Conservation (phyloP, 2,888 invertebrate genomes). For the Tetheella fluctuosa region DNA sequence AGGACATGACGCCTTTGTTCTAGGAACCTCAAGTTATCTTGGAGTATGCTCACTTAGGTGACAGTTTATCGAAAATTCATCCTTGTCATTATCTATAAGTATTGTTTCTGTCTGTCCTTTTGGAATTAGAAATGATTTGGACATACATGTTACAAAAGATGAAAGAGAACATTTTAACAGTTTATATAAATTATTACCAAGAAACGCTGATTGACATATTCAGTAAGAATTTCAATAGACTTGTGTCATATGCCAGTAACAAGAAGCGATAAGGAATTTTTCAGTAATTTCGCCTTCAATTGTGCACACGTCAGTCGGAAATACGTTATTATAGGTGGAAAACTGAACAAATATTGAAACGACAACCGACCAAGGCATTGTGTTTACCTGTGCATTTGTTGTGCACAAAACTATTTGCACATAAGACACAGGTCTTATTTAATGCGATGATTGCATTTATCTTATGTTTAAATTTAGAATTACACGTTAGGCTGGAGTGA, state of each 20-base stretch:
- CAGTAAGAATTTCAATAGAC: neutral
- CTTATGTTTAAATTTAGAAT: neutral
- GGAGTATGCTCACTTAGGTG: neutral
- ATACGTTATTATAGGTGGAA: slow-evolving; percentile 13
- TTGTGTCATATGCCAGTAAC: neutral
- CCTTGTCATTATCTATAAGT: too few species aligned
- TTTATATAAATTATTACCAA: neutral
- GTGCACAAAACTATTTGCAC: neutral
- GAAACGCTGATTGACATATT: neutral
- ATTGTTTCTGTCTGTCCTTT: too few species aligned
- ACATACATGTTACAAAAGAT: neutral
- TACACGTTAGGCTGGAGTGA: too few species aligned
- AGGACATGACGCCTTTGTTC: slow-evolving; percentile 14
- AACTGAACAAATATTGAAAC: slow-evolving; percentile 12
- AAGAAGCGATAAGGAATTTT: neutral
- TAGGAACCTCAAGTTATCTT: neutral
- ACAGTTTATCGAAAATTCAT: neutral
- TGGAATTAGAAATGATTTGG: neutral
- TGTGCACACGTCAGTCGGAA: slow-evolving; percentile 1
- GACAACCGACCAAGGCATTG: neutral
- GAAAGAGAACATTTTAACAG: neutral
- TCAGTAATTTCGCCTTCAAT: neutral
- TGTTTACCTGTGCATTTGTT: slow-evolving; percentile 3
- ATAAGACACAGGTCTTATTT: slow-evolving; percentile 7
- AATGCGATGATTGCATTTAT: neutral